phyloP scores from a whole-genome alignment of 2,888 invertebrate genomes.

The Cryptocheilus praepositus region DNA sequence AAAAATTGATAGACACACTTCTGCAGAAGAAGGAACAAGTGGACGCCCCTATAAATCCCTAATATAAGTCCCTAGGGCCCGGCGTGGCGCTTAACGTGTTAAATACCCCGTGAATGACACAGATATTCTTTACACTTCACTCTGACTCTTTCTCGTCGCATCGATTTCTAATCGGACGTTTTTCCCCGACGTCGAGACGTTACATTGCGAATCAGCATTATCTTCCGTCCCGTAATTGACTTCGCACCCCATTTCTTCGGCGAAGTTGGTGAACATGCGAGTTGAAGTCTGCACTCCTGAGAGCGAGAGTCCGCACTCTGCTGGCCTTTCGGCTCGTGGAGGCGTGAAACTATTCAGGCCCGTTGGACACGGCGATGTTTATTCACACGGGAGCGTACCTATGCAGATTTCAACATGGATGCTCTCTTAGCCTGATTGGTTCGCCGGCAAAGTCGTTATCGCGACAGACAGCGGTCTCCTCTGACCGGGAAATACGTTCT shows the following conservation, averaged over 20 bases:
- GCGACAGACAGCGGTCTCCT: constrained; percentile 6
- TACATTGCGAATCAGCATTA: not conserved
- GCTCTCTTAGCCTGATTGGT: constrained; percentile 54
- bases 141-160: not conserved
- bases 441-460: constrained; percentile 33
- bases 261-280: constrained; percentile 3
- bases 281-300: constrained; percentile 10
- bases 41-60: no score
- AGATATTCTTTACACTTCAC: no score
- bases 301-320: not conserved
- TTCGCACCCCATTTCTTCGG: constrained; percentile 5
- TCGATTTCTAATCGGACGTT: not conserved
- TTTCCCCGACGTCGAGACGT: not conserved
- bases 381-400: constrained; percentile 43
- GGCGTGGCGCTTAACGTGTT: no score
- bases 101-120: no score
- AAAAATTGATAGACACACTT: no score
- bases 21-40: no score
- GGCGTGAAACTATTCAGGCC: constrained; percentile 32
- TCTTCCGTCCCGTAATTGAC: not conserved
- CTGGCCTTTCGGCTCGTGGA: constrained; percentile 34
- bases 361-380: constrained; percentile 28
- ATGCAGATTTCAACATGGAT: constrained; percentile 54
- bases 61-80: no score
- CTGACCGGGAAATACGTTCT: constrained; percentile 1